A percentile compares a stretch with the other conserved stretches of the same genome.
Evolutionary conservation across 1,140 invertebrate genomes (phyloP).

Genomic region (Neocloeon triangulifer): DNA sequence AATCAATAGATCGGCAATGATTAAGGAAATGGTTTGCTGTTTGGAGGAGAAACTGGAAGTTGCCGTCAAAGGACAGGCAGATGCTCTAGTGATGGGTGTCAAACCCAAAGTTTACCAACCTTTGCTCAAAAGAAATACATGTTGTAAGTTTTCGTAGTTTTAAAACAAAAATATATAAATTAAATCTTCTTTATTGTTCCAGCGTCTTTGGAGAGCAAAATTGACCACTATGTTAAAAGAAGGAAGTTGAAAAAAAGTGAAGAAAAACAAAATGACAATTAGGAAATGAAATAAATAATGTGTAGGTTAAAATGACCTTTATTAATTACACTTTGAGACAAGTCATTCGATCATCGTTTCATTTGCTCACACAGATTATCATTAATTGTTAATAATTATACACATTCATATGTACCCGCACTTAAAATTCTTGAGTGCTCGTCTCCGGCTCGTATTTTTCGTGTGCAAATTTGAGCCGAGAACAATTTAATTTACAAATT

Average conservation of each 20-base stretch:
- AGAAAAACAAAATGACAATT: neutral
- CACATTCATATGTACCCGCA: too few relatives aligned
- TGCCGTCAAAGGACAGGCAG: slow-evolving; percentile 18
- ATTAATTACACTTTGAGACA: too few relatives aligned
- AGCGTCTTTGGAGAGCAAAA: slow-evolving; percentile 14
- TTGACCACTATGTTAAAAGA: slow-evolving; percentile 47
- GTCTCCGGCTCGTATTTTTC: too few relatives aligned
- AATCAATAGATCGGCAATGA: slow-evolving; percentile 52
- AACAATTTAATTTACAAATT: too few relatives aligned
- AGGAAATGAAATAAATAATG: too few relatives aligned
- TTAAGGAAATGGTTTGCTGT: slow-evolving; percentile 36
- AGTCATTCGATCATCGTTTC: too few relatives aligned
- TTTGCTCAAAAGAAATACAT: slow-evolving; percentile 44
- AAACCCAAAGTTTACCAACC: slow-evolving; percentile 43
- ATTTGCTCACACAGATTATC: too few relatives aligned
- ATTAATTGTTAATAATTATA: too few relatives aligned
- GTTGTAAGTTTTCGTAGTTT: slow-evolving; percentile 28
- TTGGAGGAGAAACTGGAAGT: slow-evolving; percentile 20
- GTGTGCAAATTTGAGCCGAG: too few relatives aligned
- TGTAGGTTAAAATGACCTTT: too few relatives aligned
- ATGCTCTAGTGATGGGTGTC: slow-evolving; percentile 38
- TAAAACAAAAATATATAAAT: slow-evolving; percentile 1
- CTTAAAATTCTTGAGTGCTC: too few relatives aligned
- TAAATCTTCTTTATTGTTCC: neutral
- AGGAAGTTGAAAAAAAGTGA: slow-evolving; percentile 11